A percentile compares a stretch with the other conserved stretches of the same genome.
Evolutionary conservation across 1,140 invertebrate species (phyloP).

Genomic region (Nasonia longicornis): DNA sequence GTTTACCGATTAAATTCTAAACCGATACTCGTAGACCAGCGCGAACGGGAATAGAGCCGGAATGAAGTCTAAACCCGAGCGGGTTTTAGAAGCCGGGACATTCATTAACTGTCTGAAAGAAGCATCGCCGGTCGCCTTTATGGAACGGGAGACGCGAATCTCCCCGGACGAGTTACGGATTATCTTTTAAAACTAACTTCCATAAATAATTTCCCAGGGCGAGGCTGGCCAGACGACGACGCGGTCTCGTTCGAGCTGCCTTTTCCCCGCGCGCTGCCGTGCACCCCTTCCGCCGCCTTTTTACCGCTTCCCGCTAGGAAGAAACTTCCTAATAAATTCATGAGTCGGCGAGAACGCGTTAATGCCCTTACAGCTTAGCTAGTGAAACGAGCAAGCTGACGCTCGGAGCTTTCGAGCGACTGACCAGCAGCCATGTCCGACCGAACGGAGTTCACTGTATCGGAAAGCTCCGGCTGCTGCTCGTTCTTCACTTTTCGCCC

Average conservation of each 20-base stretch:
- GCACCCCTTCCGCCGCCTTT: background rate
- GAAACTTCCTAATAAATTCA: conserved; percentile 58
- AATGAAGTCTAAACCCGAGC: background rate
- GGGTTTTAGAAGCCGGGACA: background rate
- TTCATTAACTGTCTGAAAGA: conserved; percentile 10
- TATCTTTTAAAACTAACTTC: conserved; percentile 40
- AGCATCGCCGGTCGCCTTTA: background rate
- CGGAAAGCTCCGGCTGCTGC: background rate
- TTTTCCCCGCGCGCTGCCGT: background rate
- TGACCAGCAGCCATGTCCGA: background rate
- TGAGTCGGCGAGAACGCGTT: conserved; percentile 51
- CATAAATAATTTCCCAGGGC: conserved; percentile 38
- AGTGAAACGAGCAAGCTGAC: conserved; percentile 20
- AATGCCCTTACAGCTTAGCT: conserved; percentile 48
- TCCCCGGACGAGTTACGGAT: conserved; percentile 32
- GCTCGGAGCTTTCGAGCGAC: background rate
- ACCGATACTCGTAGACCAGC: background rate
- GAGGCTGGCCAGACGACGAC: background rate
- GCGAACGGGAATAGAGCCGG: background rate
- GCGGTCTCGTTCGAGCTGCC: background rate
- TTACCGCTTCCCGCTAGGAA: conserved; percentile 13
- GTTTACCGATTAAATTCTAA: background rate
- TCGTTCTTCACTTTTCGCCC: background rate
- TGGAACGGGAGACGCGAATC: background rate
- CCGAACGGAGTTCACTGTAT: background rate